These are phyloP conservation scores for Drosophila kanekoi DNA, from an alignment of 2,888 invertebrate species.

Conservation along the genomic window DNA sequence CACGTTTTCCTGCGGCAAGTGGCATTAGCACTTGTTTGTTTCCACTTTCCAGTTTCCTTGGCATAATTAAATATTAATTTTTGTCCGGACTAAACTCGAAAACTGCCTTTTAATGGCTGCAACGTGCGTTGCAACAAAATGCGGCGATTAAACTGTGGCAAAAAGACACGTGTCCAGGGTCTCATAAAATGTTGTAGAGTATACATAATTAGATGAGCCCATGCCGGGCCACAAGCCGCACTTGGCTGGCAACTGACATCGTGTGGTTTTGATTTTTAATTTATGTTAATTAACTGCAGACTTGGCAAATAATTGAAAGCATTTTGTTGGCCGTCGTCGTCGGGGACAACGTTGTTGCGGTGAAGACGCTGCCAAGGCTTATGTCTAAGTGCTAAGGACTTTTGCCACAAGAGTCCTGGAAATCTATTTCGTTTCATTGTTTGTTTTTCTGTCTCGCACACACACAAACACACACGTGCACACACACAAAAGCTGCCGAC, in stretches of 20 bases:
- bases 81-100: constrained; percentile 23
- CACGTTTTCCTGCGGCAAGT: background rate
- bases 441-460: constrained; percentile 32
- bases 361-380: constrained; percentile 57
- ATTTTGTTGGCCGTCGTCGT: constrained; percentile 57
- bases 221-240: constrained; percentile 16
- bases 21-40: constrained; percentile 16
- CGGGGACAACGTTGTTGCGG: constrained; percentile 26
- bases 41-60: background rate
- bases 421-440: constrained; percentile 47
- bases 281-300: constrained; percentile 74
- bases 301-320: constrained; percentile 54
- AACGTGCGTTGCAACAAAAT: constrained; percentile 60
- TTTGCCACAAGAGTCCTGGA: constrained; percentile 20
- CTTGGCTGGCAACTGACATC: constrained; percentile 43
- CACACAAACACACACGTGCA: constrained; percentile 3
- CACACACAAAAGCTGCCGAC: constrained; percentile 19
- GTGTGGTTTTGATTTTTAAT: constrained; percentile 75
- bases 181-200: constrained; percentile 40
- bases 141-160: constrained; percentile 53
- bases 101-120: constrained; percentile 61
- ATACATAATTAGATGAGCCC: constrained; percentile 43
- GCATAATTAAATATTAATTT: constrained; percentile 28
- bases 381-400: constrained; percentile 63
- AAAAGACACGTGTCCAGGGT: constrained; percentile 52